Percentiles rank a stretch among this genome's conserved stretches.
Conservation (phyloP, 2,888 invertebrate genomes). For the Eupithecia abbreviata region DNA sequence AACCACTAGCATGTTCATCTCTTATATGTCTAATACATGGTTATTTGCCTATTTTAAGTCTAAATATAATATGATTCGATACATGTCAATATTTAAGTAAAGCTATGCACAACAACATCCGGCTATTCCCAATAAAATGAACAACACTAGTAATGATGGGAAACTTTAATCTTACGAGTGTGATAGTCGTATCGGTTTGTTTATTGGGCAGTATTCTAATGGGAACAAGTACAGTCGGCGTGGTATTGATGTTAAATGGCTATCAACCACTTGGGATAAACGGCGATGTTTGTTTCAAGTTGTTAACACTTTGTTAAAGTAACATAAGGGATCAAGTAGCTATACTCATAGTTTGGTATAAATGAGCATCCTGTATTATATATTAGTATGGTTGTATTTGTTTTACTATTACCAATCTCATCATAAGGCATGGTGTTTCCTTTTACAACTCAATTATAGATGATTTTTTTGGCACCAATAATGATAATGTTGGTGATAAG, state of each 20-base stretch:
- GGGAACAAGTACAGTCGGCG: slow-evolving; percentile 32
- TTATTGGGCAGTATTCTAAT: slow-evolving; percentile 38
- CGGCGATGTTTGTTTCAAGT: slow-evolving; percentile 25
- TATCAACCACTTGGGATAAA: slow-evolving; percentile 29
- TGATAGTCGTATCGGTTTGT: slow-evolving; percentile 39
- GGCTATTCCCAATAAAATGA: slow-evolving; percentile 13
- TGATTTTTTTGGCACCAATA: too few relatives aligned
- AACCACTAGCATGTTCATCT: too few relatives aligned
- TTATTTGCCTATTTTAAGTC: too few relatives aligned
- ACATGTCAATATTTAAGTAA: too few relatives aligned
- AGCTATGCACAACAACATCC: too few relatives aligned
- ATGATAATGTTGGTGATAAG: too few relatives aligned
- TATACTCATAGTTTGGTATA: neutral
- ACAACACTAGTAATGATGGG: slow-evolving; percentile 39
- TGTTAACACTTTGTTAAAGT: slow-evolving; percentile 18
- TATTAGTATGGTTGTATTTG: neutral
- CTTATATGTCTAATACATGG: too few relatives aligned
- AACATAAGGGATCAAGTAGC: neutral
- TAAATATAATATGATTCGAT: too few relatives aligned
- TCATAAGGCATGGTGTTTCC: neutral
- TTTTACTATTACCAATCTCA: neutral
- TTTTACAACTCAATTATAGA: neutral
- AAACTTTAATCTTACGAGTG: slow-evolving; percentile 39
- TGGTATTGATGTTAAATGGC: slow-evolving; percentile 30
- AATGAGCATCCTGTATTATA: neutral